phyloP scores from a whole-genome alignment of 2,797 vertebrate species.

The Phrynocephalus guinanensis region DNA sequence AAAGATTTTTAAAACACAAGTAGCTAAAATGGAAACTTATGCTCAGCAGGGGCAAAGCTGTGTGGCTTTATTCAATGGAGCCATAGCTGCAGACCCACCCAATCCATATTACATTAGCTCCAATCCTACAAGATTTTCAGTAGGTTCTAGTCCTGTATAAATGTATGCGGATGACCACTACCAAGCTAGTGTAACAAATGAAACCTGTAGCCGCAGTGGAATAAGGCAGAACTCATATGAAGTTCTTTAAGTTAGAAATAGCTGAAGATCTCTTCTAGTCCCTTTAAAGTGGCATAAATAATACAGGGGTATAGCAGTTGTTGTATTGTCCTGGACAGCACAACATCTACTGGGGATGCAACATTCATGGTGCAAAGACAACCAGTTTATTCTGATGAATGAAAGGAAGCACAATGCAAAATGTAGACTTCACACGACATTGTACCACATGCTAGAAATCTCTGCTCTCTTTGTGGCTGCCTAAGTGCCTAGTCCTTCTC shows the following conservation, averaged over 20 bases:
- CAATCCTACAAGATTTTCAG: not conserved
- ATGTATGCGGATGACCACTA: not conserved
- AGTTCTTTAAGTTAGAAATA: not conserved
- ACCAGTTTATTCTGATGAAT: not conserved
- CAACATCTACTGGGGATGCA: not conserved
- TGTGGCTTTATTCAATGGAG: not conserved
- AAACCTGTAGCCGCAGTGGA: not conserved
- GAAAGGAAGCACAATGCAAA: not conserved
- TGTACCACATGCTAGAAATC: not conserved
- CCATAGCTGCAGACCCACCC: not conserved
- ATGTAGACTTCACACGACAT: not conserved
- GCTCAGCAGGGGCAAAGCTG: not conserved
- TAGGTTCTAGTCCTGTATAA: too few relatives aligned
- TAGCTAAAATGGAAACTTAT: constrained; percentile 35
- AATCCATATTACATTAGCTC: not conserved
- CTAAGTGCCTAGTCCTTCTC: not conserved
- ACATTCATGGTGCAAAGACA: not conserved
- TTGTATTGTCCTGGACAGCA: not conserved
- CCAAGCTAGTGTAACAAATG: not conserved
- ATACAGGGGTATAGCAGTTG: not conserved
- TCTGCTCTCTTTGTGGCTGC: not conserved
- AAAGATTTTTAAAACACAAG: constrained; percentile 1
- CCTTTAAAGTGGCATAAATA: not conserved
- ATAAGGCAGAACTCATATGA: not conserved
- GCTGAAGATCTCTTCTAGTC: not conserved